Percentiles rank a stretch among this genome's conserved stretches.
Evolutionary conservation across 1,140 invertebrate genomes (phyloP).

Genomic region (Drosophila mauritiana): DNA sequence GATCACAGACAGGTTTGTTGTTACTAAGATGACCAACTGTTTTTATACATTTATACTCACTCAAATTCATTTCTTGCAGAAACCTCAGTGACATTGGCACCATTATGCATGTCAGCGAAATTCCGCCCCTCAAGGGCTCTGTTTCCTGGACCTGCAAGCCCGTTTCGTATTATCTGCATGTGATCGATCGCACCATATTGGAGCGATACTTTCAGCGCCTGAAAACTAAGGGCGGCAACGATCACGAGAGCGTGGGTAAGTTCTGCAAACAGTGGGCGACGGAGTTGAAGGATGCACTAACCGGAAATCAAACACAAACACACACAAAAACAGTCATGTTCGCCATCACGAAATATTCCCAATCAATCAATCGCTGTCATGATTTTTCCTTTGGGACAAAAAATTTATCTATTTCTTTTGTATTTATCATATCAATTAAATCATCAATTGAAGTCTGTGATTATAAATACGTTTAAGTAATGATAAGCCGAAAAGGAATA

Average conservation of each 20-base stretch:
- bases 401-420: not conserved
- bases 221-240: constrained; percentile 93
- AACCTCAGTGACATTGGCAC: constrained; percentile 96
- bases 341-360: not conserved
- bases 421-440: not conserved
- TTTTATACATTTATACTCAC: not conserved
- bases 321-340: constrained; percentile 16
- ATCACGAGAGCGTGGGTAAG: constrained; percentile 84
- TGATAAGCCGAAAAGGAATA: too few relatives aligned
- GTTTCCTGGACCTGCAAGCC: constrained; percentile 99
- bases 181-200: constrained; percentile 97
- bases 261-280: constrained; percentile 15
- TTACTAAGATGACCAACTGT: too few relatives aligned
- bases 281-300: constrained; percentile 8
- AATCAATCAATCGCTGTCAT: constrained; percentile 14
- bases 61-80: constrained; percentile 60
- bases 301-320: constrained; percentile 21
- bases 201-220: constrained; percentile 97
- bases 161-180: constrained; percentile 98
- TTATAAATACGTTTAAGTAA: not conserved
- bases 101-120: constrained; percentile 98
- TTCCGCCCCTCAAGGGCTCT: constrained; percentile 96
- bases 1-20: constrained; percentile 95
- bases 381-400: not conserved
- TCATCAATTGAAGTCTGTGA: not conserved